Base-by-base conservation (phyloP, 92 coral and sea anemone species). In the Porites rus region DNA sequence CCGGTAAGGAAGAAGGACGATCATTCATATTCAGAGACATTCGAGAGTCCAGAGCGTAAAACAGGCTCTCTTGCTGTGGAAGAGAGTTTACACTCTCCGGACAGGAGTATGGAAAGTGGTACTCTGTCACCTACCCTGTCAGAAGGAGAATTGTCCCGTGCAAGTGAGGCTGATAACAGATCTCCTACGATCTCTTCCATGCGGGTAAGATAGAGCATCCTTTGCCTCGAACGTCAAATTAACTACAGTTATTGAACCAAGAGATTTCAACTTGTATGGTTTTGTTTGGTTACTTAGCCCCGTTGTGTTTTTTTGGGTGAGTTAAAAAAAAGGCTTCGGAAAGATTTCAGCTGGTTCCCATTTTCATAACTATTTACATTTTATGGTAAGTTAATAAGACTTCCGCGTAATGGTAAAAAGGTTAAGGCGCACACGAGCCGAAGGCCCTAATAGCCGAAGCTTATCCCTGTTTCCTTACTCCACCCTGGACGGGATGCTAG, bases 111-210 rank as follows among this genome's bases (percentile, higher is more conserved):
- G 51, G 88, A 85, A 9, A 85, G 88, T 85, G 88, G 83, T 10
- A 60, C 84, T 5, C 70, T 85, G 76, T 85, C 88, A 52, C 88
- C 88, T 22, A 85, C 95, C 38, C 75, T 75, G 72, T 76, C 95
- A 54, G 96, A 91, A 24, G 92, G 91, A 24, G 94, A 93, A 21
- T 79, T 88, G 84, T 88, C 94, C 1, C 89, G 6, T 51, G 87
- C 73, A 64, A 83, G 74, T 24, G 87, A 83, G 64, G 87, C 65
- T 50, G 64, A 12, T 24, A 46, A 46, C 62, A 63, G 65, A 63
- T 72, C 73, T 51, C 80, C 72, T 8, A 65, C 87, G 10, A 14
- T 73, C 46, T 73, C 87, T 5, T 74, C 87, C 50, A 18, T 73
- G 51, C 64, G 78, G 78, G 87, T 83, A 74, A 50, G 87, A 10